phyloP scores from a whole-genome alignment of 2,888 invertebrate species.

The Ormyrus thymus region DNA sequence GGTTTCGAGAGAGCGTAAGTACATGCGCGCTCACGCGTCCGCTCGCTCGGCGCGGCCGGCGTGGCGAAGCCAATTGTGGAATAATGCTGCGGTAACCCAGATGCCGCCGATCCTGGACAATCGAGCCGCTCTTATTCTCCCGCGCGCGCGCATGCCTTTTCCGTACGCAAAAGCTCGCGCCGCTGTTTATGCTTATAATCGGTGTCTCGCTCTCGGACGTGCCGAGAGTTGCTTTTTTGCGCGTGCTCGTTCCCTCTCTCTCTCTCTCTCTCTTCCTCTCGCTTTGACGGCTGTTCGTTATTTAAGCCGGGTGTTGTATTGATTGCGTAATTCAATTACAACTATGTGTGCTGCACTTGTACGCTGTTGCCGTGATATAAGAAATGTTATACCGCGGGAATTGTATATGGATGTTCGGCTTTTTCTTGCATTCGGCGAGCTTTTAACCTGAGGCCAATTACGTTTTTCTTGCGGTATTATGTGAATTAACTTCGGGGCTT shows the following conservation, averaged over 20 bases:
- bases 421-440: background rate
- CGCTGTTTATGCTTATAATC: conserved; percentile 36
- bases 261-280: background rate
- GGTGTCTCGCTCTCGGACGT: conserved; percentile 7
- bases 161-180: conserved; percentile 28
- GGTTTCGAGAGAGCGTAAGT: conserved; percentile 1
- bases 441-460: background rate
- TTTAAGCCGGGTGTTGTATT: conserved; percentile 43
- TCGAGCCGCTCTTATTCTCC: conserved; percentile 32
- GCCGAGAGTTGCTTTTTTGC: conserved; percentile 9
- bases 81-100: conserved; percentile 54
- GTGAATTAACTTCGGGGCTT: background rate
- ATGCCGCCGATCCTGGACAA: conserved; percentile 54
- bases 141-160: conserved; percentile 24
- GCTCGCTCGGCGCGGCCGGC: conserved; percentile 8
- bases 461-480: conserved; percentile 1
- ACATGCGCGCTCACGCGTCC: background rate
- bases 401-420: background rate
- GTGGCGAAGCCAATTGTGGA: conserved; percentile 49
- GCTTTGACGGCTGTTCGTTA: conserved; percentile 18
- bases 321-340: conserved; percentile 50
- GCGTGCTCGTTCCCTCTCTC: background rate
- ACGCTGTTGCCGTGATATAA: conserved; percentile 9
- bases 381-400: conserved; percentile 17
- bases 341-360: background rate